Evolutionary conservation across 2,797 vertebrate species (phyloP).

Genomic region (Semaprochilodus insignis): DNA sequence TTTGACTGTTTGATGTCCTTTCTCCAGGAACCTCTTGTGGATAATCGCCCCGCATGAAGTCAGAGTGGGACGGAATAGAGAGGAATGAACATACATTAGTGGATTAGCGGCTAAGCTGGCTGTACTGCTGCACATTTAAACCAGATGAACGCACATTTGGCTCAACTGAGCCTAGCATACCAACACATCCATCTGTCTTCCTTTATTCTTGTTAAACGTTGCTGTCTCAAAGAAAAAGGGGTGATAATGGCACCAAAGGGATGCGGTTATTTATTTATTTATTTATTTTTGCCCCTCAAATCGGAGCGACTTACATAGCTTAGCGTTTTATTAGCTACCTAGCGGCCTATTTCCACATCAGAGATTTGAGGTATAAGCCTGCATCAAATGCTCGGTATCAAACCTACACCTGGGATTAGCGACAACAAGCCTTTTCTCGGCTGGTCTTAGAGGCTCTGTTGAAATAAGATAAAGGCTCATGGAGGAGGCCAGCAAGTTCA

Average conservation of each 20-base stretch:
- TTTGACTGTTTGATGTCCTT: conserved; percentile 56
- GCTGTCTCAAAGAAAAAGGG: conserved; percentile 39
- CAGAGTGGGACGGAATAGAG: conserved; percentile 42
- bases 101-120: conserved; percentile 66
- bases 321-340: conserved; percentile 38
- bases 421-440: conserved; percentile 20
- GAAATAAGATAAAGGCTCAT: conserved; percentile 32
- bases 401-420: conserved; percentile 10
- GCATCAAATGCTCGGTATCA: conserved; percentile 28
- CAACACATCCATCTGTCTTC: conserved; percentile 54
- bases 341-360: conserved; percentile 17
- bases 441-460: conserved; percentile 19
- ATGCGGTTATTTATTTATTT: not conserved
- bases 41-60: conserved; percentile 57
- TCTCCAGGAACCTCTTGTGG: conserved; percentile 52
- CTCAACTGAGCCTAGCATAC: conserved; percentile 46
- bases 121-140: conserved; percentile 58
- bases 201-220: conserved; percentile 44
- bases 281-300: conserved; percentile 13
- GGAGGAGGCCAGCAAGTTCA: not conserved
- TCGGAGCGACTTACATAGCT: conserved; percentile 38
- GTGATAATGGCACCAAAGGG: conserved; percentile 45
- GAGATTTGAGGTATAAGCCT: conserved; percentile 36
- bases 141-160: conserved; percentile 53
- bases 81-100: conserved; percentile 59